A percentile compares a stretch with the other conserved stretches of the same genome.
Evolutionary conservation across 2,797 vertebrate genomes (phyloP).

Genomic region (Paramormyrops hopkinsi): DNA sequence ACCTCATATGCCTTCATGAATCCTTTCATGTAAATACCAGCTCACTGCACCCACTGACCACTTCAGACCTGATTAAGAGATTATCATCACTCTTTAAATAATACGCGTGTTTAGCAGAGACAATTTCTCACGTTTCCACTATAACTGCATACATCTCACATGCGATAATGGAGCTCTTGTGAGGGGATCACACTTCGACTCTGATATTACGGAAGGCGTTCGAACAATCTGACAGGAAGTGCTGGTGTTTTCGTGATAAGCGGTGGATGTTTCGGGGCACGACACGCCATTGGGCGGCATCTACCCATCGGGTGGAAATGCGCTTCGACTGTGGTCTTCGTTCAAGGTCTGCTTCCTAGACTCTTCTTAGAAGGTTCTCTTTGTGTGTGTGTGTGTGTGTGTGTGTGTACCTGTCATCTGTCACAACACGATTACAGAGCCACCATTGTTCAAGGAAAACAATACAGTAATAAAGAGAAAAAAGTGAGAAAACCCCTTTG

Average conservation of each 20-base stretch:
- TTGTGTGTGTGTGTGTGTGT: not conserved
- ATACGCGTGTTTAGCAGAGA: slow-evolving; percentile 26
- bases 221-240: not conserved
- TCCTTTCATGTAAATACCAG: not conserved
- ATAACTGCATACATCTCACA: not conserved
- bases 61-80: not conserved
- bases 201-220: not conserved
- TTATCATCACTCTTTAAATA: not conserved
- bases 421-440: not conserved
- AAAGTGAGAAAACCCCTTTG: not conserved
- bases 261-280: not conserved
- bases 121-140: slow-evolving; percentile 41
- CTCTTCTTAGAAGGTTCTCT: not conserved
- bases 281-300: not conserved
- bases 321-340: not conserved
- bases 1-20: not conserved
- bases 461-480: not conserved
- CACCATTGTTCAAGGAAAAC: not conserved
- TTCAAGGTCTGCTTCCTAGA: not conserved
- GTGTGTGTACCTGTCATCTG: not conserved
- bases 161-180: slow-evolving; percentile 16
- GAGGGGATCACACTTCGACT: not conserved
- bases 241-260: not conserved
- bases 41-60: not conserved
- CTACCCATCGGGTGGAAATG: not conserved